Evolutionary conservation across 2,888 invertebrate genomes (phyloP).

Genomic region (Lasioglossum morio): DNA sequence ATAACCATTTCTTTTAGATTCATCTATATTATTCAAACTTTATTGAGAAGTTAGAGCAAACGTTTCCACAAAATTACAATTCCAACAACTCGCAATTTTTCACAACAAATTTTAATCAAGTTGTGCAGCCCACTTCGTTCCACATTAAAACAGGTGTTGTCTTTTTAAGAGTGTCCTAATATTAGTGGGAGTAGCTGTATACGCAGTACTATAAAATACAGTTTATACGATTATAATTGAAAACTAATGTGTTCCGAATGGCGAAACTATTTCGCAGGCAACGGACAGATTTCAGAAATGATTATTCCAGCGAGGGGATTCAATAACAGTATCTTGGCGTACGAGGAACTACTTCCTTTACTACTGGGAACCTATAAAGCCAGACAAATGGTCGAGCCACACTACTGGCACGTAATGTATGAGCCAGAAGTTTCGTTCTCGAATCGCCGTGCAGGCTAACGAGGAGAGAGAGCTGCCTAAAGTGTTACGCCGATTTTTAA

Average conservation of each 20-base stretch:
- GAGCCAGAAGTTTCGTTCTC: background rate
- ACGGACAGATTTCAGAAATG: background rate
- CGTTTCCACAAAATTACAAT: no score
- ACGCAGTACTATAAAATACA: no score
- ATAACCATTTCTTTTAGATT: no score
- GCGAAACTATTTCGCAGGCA: background rate
- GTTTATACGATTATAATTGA: background rate
- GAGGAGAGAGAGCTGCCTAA: background rate
- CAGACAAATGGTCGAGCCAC: slow-evolving; percentile 10
- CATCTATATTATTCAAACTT: no score
- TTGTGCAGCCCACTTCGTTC: no score
- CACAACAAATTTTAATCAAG: no score
- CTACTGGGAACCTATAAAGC: background rate
- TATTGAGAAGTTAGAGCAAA: no score
- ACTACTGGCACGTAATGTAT: slow-evolving; percentile 27
- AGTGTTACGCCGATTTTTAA: slow-evolving; percentile 7
- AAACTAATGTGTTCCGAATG: background rate
- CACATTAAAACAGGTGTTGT: no score
- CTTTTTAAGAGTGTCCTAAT: no score
- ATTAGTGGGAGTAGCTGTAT: no score
- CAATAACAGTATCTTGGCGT: background rate
- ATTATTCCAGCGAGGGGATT: background rate
- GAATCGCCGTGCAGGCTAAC: background rate
- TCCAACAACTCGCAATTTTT: no score
- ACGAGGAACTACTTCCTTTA: background rate